Conservation (phyloP, 2,888 invertebrate genomes). For the Ctena decussata region DNA sequence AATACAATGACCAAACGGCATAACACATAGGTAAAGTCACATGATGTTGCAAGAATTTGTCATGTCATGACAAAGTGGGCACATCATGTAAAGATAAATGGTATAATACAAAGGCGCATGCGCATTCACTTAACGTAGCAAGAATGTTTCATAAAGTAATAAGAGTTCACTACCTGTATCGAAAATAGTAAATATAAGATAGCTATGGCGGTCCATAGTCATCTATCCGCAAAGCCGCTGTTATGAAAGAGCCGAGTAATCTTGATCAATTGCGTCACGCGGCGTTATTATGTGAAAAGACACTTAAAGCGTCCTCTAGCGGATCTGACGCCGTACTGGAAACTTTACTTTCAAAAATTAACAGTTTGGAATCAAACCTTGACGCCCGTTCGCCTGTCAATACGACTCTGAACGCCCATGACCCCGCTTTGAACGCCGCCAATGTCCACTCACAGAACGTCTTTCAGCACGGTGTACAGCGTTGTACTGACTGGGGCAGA, state of each 20-base stretch:
- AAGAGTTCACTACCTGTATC: no score
- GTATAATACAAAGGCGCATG: no score
- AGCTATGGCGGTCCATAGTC: neutral
- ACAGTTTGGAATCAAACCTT: neutral
- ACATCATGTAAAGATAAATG: no score
- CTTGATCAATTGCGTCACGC: neutral
- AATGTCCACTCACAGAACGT: neutral
- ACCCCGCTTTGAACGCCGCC: neutral
- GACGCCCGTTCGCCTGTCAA: neutral
- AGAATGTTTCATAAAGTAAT: no score
- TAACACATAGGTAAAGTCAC: no score
- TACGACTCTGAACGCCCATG: neutral
- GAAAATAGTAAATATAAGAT: no score
- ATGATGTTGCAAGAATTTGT: no score
- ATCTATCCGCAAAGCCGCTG: neutral
- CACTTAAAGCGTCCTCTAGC: neutral
- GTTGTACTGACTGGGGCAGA: neutral
- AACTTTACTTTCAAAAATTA: neutral
- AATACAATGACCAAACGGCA: no score
- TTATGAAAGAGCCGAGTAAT: neutral
- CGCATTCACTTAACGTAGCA: no score
- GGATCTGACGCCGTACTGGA: neutral
- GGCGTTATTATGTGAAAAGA: neutral
- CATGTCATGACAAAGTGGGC: no score
- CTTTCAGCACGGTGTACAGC: neutral